phyloP scores from a whole-genome alignment of 1,140 invertebrate species.

The Cryptotermes secundus region DNA sequence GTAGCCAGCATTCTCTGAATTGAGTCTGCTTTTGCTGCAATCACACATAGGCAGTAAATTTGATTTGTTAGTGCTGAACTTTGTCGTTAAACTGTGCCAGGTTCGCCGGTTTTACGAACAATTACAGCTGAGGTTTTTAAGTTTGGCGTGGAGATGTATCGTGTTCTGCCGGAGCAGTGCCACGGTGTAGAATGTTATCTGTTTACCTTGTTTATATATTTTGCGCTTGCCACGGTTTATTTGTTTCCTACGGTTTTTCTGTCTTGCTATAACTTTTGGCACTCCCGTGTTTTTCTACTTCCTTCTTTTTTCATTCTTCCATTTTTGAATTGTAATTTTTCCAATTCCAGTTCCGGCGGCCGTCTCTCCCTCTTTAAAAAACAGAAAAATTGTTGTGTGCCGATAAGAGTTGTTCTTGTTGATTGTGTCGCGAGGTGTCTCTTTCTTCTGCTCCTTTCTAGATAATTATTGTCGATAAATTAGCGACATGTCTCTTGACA shows the following conservation, averaged over 20 bases:
- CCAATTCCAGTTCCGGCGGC: conserved; percentile 6
- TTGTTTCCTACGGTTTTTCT: neutral
- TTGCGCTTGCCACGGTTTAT: too few relatives aligned
- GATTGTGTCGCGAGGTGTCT: conserved; percentile 3
- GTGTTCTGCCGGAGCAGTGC: too few relatives aligned
- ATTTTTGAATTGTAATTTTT: conserved; percentile 9
- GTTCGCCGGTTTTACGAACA: too few relatives aligned
- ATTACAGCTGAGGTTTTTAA: too few relatives aligned
- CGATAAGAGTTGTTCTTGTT: conserved; percentile 23
- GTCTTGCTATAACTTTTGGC: neutral
- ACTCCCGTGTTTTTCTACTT: neutral
- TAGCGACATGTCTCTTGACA: conserved; percentile 27
- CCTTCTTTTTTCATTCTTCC: neutral
- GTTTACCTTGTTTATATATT: too few relatives aligned
- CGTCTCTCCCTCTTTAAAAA: conserved; percentile 26
- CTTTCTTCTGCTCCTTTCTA: conserved; percentile 23
- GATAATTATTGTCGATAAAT: conserved; percentile 30
- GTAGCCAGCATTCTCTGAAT: too few relatives aligned
- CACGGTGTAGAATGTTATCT: too few relatives aligned
- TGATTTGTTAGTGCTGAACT: too few relatives aligned
- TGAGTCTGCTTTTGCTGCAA: too few relatives aligned
- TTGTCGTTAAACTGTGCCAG: too few relatives aligned
- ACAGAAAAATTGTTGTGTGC: conserved; percentile 25
- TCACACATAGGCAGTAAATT: too few relatives aligned
- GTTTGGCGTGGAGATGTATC: too few relatives aligned